A percentile compares a stretch with the other conserved stretches of the same genome.
Conservation (phyloP, 2,888 invertebrate genomes). For the Thecocarcelia acutangulata region DNA sequence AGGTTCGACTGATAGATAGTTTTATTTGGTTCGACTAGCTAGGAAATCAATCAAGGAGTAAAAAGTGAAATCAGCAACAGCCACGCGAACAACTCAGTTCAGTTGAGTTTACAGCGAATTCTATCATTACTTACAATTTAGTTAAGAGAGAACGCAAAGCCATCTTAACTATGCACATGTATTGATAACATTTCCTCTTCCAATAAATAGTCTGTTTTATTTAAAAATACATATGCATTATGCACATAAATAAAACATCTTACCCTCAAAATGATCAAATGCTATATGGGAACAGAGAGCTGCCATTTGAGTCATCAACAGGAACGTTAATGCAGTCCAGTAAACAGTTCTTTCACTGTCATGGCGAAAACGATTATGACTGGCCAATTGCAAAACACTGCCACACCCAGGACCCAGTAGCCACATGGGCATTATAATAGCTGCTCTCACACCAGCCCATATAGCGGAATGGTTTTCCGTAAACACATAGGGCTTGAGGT, state of each 20-base stretch:
- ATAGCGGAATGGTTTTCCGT: slow-evolving; percentile 68
- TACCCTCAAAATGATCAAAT: slow-evolving; percentile 78
- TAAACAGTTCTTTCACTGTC: slow-evolving; percentile 83
- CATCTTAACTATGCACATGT: too few relatives aligned
- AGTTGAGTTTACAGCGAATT: too few relatives aligned
- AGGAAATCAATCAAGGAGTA: too few relatives aligned
- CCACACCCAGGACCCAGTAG: slow-evolving; percentile 94
- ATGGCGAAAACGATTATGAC: slow-evolving; percentile 89
- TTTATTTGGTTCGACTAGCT: too few relatives aligned
- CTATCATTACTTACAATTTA: too few relatives aligned
- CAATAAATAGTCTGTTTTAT: too few relatives aligned
- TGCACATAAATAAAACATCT: background rate
- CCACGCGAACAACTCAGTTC: too few relatives aligned
- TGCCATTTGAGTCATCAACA: slow-evolving; percentile 75
- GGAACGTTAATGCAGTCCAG: slow-evolving; percentile 77
- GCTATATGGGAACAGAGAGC: slow-evolving; percentile 76
- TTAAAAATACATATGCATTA: too few relatives aligned
- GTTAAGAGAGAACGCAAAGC: too few relatives aligned
- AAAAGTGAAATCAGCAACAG: too few relatives aligned
- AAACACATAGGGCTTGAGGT: slow-evolving; percentile 72
- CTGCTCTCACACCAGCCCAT: slow-evolving; percentile 68
- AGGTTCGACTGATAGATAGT: too few relatives aligned
- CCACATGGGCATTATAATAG: slow-evolving; percentile 82
- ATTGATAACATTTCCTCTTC: too few relatives aligned
- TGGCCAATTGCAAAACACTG: slow-evolving; percentile 90